Base-by-base conservation (phyloP, 2,888 invertebrate genomes). In the Scotopteryx bipunctaria region DNA sequence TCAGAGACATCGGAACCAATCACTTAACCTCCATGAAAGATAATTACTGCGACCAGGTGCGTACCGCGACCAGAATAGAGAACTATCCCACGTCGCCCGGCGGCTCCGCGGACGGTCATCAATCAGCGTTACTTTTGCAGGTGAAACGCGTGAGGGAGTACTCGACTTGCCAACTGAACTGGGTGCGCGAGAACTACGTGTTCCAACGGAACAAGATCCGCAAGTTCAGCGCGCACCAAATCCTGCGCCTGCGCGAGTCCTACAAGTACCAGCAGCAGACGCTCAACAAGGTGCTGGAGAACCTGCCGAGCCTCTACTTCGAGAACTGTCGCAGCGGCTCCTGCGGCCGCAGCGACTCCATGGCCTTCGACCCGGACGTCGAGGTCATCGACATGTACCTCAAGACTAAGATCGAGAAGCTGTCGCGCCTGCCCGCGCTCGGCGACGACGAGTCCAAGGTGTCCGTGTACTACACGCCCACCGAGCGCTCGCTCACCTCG, bases 261-360 rank as follows among this genome's bases (percentile, higher is more conserved):
- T 98, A 97, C 92, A 98, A 98, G 83, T 96, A 97, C 76, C 98
- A 98, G 83, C 98, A 98, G 81, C 97, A 97, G 83, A 97, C 98
- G 6, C 89, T 98, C 42, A 97, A 97, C 88, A 98, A 98, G 81
- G 95, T 98, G 3, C 86, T 98, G 49, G 98, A 98, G 82, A 98
- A 97, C 81, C 91, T 98, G 68, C 97, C 97, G 29, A 96, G 94
- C 71, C 91, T 97, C 44, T 97, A 98, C 86, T 94, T 98, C 76
- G 98, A 98, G 81, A 98, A 97, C 86, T 98, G 98, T 76, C 94
- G 97, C 25, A 96, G 95, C 63, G 95, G 96, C 2, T 94, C 94
- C 9, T 96, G 94, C 83, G 95, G 93, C 2, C 91, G 93, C 19
- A 94, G 95, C 61, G 96, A 96, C 76, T 95, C 95, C 3, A 91